These are phyloP conservation scores for Coryphaenoides rupestris DNA, from an alignment of 2,113 vertebrate genomes.

Conservation along the genomic window DNA sequence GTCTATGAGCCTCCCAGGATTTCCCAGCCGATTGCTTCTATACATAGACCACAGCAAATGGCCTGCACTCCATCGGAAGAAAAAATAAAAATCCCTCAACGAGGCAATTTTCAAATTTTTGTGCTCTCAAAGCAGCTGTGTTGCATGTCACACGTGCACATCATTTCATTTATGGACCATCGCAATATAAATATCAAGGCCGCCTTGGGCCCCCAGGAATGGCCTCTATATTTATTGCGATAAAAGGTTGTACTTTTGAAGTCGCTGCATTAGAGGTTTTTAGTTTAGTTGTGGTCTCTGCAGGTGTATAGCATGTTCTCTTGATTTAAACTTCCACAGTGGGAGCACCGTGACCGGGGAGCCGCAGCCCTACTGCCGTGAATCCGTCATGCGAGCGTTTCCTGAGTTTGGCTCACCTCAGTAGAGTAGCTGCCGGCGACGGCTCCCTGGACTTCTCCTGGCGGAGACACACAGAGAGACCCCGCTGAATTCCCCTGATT, in stretches of 20 bases:
- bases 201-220: constrained; percentile 8
- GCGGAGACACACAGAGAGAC: constrained; percentile 29
- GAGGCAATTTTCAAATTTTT: too few species aligned
- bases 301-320: background rate
- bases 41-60: too few species aligned
- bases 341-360: constrained; percentile 35
- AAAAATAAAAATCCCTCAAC: too few species aligned
- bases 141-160: too few species aligned
- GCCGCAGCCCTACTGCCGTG: constrained; percentile 40
- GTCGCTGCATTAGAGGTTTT: background rate
- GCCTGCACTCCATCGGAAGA: too few species aligned
- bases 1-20: constrained; percentile 44
- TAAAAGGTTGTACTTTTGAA: too few species aligned
- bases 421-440: constrained; percentile 45
- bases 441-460: constrained; percentile 43
- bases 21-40: background rate
- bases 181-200: constrained; percentile 30
- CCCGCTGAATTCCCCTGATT: constrained; percentile 52
- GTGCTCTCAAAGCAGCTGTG: too few species aligned
- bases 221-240: too few species aligned
- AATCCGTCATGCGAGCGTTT: constrained; percentile 55
- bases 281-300: background rate
- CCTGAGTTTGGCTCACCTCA: constrained; percentile 35
- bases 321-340: constrained; percentile 14
- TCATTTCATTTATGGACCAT: too few species aligned